A percentile compares a stretch with the other conserved stretches of the same genome.
These are phyloP conservation scores for Eupleurogrammus muticus DNA, from an alignment of 2,797 vertebrate species.

Conservation along the genomic window DNA sequence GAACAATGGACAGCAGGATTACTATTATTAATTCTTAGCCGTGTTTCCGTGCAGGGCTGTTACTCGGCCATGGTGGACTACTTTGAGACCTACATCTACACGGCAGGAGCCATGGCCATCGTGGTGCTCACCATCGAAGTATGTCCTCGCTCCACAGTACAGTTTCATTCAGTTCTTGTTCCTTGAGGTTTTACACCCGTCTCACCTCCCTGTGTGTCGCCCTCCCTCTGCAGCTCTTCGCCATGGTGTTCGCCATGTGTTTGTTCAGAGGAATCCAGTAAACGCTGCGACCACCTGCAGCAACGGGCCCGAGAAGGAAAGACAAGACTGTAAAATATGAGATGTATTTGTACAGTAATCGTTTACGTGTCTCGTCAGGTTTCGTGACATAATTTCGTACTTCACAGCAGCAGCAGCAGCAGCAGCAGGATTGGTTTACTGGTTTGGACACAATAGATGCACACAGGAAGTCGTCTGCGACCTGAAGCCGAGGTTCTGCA, in stretches of 20 bases:
- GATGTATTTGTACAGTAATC: conserved; percentile 53
- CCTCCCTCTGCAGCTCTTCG: conserved; percentile 86
- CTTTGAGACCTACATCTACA: conserved; percentile 92
- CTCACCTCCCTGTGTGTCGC: conserved; percentile 18
- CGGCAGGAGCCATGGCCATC: conserved; percentile 92
- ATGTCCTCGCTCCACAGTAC: conserved; percentile 12
- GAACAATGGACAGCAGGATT: no score
- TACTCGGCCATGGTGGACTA: conserved; percentile 92
- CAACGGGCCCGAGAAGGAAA: conserved; percentile 20
- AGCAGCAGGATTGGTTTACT: conserved; percentile 56
- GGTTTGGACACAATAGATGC: conserved; percentile 64
- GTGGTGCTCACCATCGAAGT: conserved; percentile 93
- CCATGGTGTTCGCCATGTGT: conserved; percentile 96
- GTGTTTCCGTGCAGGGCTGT: conserved; percentile 85
- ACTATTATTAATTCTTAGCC: neutral
- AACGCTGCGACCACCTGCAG: neutral
- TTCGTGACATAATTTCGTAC: conserved; percentile 80
- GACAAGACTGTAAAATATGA: conserved; percentile 58
- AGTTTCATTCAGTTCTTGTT: neutral
- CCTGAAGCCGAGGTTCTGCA: neutral
- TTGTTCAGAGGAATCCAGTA: conserved; percentile 94
- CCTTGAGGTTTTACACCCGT: no score
- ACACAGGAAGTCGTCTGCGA: conserved; percentile 19
- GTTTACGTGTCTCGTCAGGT: conserved; percentile 68
- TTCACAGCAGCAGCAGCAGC: conserved; percentile 58